These are phyloP conservation scores for Xiphophorus hellerii DNA, from an alignment of 2,113 vertebrate species.

Conservation along the genomic window DNA sequence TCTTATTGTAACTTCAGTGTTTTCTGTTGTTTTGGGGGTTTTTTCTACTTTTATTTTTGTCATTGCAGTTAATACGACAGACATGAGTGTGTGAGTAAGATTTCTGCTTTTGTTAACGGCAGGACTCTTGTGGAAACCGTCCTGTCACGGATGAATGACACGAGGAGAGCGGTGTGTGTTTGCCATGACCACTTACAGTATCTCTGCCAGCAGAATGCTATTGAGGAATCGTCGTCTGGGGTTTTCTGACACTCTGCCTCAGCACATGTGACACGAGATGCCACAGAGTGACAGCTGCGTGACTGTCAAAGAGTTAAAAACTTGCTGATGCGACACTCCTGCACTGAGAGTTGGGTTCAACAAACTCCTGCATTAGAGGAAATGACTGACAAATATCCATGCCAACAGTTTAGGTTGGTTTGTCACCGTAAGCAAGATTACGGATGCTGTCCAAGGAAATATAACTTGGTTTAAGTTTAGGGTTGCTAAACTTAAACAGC, in stretches of 20 bases:
- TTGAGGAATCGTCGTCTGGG: conserved; percentile 27
- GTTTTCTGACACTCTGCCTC: conserved; percentile 39
- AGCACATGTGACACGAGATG: conserved; percentile 59
- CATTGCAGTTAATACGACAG: background rate
- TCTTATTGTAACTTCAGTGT: too few relatives aligned
- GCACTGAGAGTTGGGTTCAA: conserved; percentile 6
- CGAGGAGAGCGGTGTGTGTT: conserved; percentile 1
- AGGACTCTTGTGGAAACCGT: background rate
- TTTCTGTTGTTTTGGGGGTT: too few relatives aligned
- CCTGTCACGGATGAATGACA: background rate
- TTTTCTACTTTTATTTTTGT: too few relatives aligned
- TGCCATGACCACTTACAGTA: conserved; percentile 14
- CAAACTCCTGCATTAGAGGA: conserved; percentile 22
- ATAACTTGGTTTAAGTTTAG: background rate
- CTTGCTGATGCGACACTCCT: conserved; percentile 39
- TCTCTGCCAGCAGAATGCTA: conserved; percentile 37
- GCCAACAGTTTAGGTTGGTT: background rate
- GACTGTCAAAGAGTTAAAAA: conserved; percentile 45
- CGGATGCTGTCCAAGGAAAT: too few relatives aligned
- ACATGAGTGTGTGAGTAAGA: background rate
- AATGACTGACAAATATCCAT: background rate
- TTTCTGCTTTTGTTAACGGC: background rate
- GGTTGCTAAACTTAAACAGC: background rate
- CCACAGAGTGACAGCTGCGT: conserved; percentile 44
- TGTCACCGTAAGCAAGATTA: too few relatives aligned